Evolutionary conservation across 2,888 invertebrate genomes (phyloP).

Genomic region (Lissocephala sabroskyi): DNA sequence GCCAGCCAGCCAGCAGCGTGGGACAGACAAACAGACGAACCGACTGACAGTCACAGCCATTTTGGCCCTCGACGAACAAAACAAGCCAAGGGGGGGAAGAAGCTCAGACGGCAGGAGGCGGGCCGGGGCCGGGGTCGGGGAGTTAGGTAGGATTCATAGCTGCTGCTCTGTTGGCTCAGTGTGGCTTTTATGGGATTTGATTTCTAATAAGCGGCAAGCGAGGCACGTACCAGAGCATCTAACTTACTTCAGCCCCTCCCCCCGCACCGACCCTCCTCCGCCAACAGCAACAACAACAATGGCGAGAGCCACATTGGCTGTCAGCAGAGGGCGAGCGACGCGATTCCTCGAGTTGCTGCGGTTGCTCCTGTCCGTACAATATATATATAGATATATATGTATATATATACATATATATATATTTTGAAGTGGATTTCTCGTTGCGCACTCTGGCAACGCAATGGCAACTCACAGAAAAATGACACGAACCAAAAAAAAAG

Average conservation of each 20-base stretch:
- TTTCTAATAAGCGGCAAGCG: conserved; percentile 64
- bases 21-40: conserved; percentile 1
- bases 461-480: conserved; percentile 42
- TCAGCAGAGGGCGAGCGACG: too few relatives aligned
- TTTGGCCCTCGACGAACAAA: not conserved
- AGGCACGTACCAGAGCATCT: conserved; percentile 45
- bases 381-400: too few relatives aligned
- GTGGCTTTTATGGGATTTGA: conserved; percentile 65
- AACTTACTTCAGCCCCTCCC: conserved; percentile 4
- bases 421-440: conserved; percentile 43
- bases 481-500: conserved; percentile 30
- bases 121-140: not conserved
- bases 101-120: not conserved
- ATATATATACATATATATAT: too few relatives aligned
- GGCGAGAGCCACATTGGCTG: not conserved
- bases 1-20: not conserved
- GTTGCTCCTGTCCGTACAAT: conserved; percentile 9
- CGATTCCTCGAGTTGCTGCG: conserved; percentile 9
- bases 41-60: conserved; percentile 1
- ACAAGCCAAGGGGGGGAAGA: too few relatives aligned
- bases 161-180: conserved; percentile 41
- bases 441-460: conserved; percentile 23
- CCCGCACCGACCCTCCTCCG: not conserved
- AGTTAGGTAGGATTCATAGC: conserved; percentile 2
- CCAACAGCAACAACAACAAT: conserved; percentile 11